phyloP scores from a whole-genome alignment of 2,888 invertebrate genomes.

The Nyleta sp. region DNA sequence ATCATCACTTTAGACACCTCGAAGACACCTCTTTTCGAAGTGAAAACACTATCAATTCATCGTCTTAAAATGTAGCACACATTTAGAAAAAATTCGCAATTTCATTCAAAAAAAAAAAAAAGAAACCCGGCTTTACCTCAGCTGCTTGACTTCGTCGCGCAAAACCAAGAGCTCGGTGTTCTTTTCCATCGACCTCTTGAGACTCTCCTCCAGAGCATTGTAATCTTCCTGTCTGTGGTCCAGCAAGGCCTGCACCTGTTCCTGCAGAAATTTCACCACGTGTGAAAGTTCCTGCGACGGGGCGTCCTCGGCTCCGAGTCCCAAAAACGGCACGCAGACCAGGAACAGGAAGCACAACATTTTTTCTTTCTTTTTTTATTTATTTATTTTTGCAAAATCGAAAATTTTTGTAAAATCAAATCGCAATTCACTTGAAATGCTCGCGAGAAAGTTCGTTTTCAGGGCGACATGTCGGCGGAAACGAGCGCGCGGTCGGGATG shows the following conservation, averaged over 20 bases:
- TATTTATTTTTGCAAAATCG: no score
- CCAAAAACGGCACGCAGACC: slow-evolving; percentile 29
- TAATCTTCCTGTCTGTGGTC: slow-evolving; percentile 84
- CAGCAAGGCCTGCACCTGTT: slow-evolving; percentile 84
- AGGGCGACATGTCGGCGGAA: no score
- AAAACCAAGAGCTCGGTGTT: slow-evolving; percentile 84
- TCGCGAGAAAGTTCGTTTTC: no score
- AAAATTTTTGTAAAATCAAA: no score
- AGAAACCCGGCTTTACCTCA: slow-evolving; percentile 79
- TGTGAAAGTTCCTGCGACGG: slow-evolving; percentile 77
- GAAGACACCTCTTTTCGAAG: no score
- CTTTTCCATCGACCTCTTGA: slow-evolving; percentile 83
- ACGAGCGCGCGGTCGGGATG: no score
- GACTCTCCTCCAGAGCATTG: slow-evolving; percentile 83
- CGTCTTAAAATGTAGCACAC: no score
- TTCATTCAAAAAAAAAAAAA: background rate
- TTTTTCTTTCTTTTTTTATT: background rate
- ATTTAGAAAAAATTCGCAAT: no score
- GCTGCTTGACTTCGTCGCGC: slow-evolving; percentile 83
- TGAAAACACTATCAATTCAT: no score
- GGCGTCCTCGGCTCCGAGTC: slow-evolving; percentile 38
- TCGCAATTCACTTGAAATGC: no score
- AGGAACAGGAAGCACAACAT: slow-evolving; percentile 39
- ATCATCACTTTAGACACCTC: no score
- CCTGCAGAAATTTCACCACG: slow-evolving; percentile 83